Evolutionary conservation across 2,797 vertebrate genomes (phyloP).

Genomic region (Danio albolineatus): DNA sequence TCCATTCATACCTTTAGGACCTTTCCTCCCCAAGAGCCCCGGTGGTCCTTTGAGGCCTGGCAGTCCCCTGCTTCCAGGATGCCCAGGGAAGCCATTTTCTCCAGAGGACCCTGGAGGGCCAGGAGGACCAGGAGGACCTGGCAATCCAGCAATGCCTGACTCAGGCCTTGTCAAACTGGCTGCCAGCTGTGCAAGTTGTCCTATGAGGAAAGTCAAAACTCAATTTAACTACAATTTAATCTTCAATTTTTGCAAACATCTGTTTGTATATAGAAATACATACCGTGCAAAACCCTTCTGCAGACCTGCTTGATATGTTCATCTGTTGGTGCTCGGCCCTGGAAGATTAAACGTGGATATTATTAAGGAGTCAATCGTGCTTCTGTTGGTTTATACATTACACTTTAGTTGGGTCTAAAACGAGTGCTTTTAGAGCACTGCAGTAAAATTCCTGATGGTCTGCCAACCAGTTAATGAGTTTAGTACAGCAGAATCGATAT

Average conservation of each 20-base stretch:
- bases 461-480: constrained; percentile 18
- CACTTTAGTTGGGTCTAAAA: not conserved
- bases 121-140: constrained; percentile 88
- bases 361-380: not conserved
- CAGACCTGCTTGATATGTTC: constrained; percentile 95
- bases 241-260: not conserved
- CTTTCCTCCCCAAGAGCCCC: constrained; percentile 87
- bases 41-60: constrained; percentile 94
- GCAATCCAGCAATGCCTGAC: constrained; percentile 85
- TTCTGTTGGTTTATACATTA: not conserved
- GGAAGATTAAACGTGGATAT: constrained; percentile 32
- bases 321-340: constrained; percentile 90
- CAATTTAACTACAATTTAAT: not conserved
- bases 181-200: constrained; percentile 92
- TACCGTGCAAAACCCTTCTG: constrained; percentile 97
- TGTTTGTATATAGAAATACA: constrained; percentile 51
- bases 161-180: constrained; percentile 91
- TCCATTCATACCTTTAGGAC: constrained; percentile 85
- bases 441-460: constrained; percentile 23
- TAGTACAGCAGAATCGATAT: not conserved
- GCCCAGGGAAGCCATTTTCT: constrained; percentile 92
- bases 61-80: constrained; percentile 88
- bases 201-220: constrained; percentile 72
- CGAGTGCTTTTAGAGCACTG: not conserved
- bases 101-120: constrained; percentile 86